These are phyloP conservation scores for Hassar affinis DNA, from an alignment of 2,113 vertebrate genomes.

Conservation along the genomic window DNA sequence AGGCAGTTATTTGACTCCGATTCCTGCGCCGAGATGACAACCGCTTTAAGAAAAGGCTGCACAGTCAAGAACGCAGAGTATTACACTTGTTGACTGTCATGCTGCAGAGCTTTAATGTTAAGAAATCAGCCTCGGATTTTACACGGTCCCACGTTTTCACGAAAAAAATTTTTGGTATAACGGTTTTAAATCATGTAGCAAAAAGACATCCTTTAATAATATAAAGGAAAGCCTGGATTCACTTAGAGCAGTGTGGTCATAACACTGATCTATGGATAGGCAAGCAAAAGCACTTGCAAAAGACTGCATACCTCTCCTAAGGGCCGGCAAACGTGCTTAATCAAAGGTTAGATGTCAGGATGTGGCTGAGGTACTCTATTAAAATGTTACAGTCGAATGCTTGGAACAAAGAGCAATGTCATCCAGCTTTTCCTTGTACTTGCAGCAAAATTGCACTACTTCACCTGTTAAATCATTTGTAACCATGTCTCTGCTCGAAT, in stretches of 20 bases:
- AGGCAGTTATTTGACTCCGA: not conserved
- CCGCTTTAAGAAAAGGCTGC: not conserved
- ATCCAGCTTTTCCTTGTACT: not conserved
- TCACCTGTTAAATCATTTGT: constrained; percentile 20
- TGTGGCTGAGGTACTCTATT: constrained; percentile 16
- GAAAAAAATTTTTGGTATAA: not conserved
- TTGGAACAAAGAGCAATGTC: constrained; percentile 24
- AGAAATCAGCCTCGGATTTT: not conserved
- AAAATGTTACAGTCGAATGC: constrained; percentile 44
- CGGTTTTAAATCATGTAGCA: not conserved
- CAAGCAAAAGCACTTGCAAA: constrained; percentile 17
- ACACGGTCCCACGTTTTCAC: not conserved
- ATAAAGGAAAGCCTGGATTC: not conserved
- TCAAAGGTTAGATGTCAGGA: constrained; percentile 28
- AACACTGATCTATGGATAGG: constrained; percentile 8
- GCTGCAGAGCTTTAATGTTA: not conserved
- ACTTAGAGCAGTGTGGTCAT: not conserved
- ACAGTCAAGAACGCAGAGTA: no score
- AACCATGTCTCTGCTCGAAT: not conserved
- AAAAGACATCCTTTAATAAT: not conserved
- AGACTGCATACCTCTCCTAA: not conserved
- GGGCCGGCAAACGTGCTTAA: constrained; percentile 33
- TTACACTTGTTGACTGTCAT: not conserved
- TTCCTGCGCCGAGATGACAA: not conserved
- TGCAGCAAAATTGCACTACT: constrained; percentile 18